Evolutionary conservation across 2,888 invertebrate species (phyloP).

Genomic region (Phortica magna): DNA sequence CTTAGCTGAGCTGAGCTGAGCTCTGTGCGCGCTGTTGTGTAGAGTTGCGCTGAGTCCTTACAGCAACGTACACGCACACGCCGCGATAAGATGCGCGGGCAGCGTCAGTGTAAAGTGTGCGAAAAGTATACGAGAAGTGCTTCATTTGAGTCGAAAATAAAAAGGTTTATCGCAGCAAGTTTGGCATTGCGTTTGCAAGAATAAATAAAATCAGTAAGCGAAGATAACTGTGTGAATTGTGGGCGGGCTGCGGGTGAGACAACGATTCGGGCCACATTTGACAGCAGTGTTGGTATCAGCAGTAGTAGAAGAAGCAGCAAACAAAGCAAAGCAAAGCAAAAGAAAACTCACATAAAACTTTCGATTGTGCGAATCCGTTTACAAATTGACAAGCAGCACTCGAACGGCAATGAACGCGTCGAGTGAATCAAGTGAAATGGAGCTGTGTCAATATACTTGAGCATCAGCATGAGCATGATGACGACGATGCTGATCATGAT

Average conservation of each 20-base stretch:
- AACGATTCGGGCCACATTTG: neutral
- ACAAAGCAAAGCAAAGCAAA: conserved; percentile 3
- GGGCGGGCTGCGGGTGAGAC: neutral
- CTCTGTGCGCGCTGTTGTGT: neutral
- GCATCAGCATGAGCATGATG: neutral
- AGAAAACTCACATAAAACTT: conserved; percentile 35
- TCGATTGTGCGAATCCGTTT: conserved; percentile 23
- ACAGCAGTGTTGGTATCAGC: neutral
- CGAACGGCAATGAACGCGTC: neutral
- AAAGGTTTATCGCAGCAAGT: conserved; percentile 26
- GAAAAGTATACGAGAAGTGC: conserved; percentile 2
- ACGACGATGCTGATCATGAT: neutral
- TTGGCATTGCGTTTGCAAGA: conserved; percentile 26
- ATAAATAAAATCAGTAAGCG: conserved; percentile 41
- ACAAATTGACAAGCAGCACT: conserved; percentile 31
- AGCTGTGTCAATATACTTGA: conserved; percentile 7
- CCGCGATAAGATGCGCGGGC: neutral
- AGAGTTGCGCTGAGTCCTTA: neutral
- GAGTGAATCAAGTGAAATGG: neutral
- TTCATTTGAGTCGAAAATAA: conserved; percentile 24
- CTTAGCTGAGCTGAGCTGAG: neutral
- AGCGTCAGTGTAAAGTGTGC: neutral
- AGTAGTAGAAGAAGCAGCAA: neutral
- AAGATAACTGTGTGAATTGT: conserved; percentile 32
- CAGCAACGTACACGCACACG: neutral